Base-by-base conservation (phyloP, 2,888 invertebrate genomes). In the Acronicta aceris region DNA sequence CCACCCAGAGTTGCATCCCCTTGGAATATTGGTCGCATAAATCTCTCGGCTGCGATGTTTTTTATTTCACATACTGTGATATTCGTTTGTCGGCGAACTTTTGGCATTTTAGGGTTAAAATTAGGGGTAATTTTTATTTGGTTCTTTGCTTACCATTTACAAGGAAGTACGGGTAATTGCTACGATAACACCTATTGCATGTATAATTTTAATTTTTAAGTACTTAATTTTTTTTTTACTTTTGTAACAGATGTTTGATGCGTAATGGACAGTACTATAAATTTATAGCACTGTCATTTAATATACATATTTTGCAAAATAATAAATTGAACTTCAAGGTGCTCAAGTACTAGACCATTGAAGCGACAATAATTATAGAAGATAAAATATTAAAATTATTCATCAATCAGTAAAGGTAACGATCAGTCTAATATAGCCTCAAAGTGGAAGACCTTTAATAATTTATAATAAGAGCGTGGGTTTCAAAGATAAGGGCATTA, bases 11-110 rank as follows among this genome's bases (percentile, higher is more conserved):
- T 64, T 54, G 65, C 68, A 65, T 64, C 71, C 78, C 70, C 56
- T 45, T 55, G 71, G 80, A 76, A 81, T 84, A 84, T 84, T 84
- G 79, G 78, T 63, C 70, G 68, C 71, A 83, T 84, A 84, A 83
- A 81, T 82, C 83, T 76, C 64, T 48, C 15, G 49, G 13, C 58
- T 57, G 71, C 63, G 68, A 67, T 73, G 75, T 72, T 79, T 81
- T 81, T 79, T 77, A 71, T 73, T 67, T 67, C 62, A 47, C 47
- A 53, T 49, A 52, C 43, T 57, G 52, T n/a, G n/a, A 65, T 59
- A 75, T 70, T 70, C 66, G 64, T 54, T 67, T 67, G 64, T 60
- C 58, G 41, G 48, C 30, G 40, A 46, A 58, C 33, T 66, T 59
- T 59, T 1, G 6, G 42, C 48, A 55, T 62, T 64, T 50, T 64